phyloP scores from a whole-genome alignment of 1,140 invertebrate species.

The Anastrepha obliqua region DNA sequence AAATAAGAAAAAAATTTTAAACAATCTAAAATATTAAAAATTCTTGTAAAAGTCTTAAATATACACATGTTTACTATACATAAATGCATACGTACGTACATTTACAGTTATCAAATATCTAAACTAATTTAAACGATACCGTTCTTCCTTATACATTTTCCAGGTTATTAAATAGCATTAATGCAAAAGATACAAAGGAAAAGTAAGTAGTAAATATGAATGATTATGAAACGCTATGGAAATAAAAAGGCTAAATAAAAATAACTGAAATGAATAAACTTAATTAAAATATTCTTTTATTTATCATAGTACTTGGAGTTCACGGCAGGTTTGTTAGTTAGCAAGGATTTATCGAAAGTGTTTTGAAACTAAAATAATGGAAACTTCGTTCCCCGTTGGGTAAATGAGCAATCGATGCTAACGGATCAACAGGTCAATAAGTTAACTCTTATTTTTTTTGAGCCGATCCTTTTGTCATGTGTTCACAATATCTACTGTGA shows the following conservation, averaged over 20 bases:
- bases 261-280: constrained; percentile 1
- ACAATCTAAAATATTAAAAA: background rate
- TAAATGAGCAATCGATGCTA: too few relatives aligned
- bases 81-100: too few relatives aligned
- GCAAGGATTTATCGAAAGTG: too few relatives aligned
- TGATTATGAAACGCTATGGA: background rate
- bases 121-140: constrained; percentile 27
- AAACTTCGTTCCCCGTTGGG: too few relatives aligned
- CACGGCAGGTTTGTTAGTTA: too few relatives aligned
- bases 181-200: background rate
- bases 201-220: constrained; percentile 31
- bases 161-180: constrained; percentile 42
- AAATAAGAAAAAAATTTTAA: background rate
- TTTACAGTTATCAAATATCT: constrained; percentile 11
- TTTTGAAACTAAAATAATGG: too few relatives aligned
- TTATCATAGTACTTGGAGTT: too few relatives aligned
- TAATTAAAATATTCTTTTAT: background rate
- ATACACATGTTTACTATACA: background rate
- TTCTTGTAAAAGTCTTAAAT: background rate
- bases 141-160: constrained; percentile 39
- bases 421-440: too few relatives aligned
- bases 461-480: too few relatives aligned
- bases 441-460: too few relatives aligned
- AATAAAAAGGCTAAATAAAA: constrained; percentile 53
- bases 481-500: too few relatives aligned